These are phyloP conservation scores for Glaucomys volans DNA, from an alignment of 2,113 vertebrate species.

Conservation along the genomic window DNA sequence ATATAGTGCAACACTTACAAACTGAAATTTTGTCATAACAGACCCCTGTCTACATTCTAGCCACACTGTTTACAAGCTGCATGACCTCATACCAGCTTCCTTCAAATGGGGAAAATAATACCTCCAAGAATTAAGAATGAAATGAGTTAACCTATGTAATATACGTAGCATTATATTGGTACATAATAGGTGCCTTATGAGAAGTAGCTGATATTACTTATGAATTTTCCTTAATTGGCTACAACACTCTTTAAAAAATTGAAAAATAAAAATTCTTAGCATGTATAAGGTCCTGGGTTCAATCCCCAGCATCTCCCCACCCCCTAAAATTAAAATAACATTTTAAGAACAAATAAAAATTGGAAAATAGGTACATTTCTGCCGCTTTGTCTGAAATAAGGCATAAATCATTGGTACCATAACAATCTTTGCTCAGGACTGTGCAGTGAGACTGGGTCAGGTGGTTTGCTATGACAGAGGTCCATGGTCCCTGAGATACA, in stretches of 20 bases:
- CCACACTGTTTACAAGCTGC: too few species aligned
- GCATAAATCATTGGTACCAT: not conserved
- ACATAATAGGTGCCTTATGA: not conserved
- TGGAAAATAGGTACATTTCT: not conserved
- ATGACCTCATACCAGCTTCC: not conserved
- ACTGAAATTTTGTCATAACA: not conserved
- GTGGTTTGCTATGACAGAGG: not conserved
- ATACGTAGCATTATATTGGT: not conserved
- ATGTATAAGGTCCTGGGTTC: not conserved
- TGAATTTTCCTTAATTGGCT: slow-evolving; percentile 7
- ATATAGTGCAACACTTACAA: not conserved
- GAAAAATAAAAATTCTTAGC: not conserved
- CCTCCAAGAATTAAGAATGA: not conserved
- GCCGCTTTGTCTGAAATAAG: not conserved
- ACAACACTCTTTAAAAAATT: not conserved
- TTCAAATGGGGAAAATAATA: not conserved
- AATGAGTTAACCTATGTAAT: not conserved
- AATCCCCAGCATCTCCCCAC: not conserved
- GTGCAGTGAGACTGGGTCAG: not conserved
- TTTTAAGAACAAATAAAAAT: not conserved
- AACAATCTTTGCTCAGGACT: not conserved
- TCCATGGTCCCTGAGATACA: not conserved
- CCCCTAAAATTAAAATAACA: not conserved
- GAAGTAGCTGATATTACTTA: not conserved
- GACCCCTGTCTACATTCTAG: rapidly evolving